Evolutionary conservation across 2,113 vertebrate genomes (phyloP).

Genomic region (Oxygymnocypris stewartii): DNA sequence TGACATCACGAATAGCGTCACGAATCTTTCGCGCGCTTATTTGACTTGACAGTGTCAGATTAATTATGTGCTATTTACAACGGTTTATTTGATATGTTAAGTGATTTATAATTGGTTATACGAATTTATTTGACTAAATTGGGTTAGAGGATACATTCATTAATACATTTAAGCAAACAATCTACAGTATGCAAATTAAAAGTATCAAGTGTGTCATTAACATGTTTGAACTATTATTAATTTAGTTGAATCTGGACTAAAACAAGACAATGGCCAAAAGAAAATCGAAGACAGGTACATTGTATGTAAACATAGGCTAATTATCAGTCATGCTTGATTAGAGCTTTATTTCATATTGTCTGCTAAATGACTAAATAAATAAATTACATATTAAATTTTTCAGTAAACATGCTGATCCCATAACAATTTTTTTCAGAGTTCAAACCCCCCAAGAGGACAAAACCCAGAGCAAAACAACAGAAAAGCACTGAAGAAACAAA

Average conservation of each 20-base stretch:
- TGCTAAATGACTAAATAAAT: no score
- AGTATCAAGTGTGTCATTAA: background rate
- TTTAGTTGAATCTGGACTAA: background rate
- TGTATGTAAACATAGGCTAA: background rate
- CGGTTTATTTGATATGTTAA: background rate
- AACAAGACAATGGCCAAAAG: conserved; percentile 20
- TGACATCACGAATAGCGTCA: background rate
- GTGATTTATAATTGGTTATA: background rate
- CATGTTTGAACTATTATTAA: background rate
- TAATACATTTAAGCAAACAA: background rate
- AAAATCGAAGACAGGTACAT: background rate
- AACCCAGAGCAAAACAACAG: conserved; percentile 58
- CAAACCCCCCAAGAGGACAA: conserved; percentile 29
- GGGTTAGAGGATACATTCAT: background rate
- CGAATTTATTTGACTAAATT: background rate
- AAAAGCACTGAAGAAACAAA: conserved; percentile 15
- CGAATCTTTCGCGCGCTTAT: background rate
- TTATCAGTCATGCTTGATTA: background rate
- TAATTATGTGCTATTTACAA: background rate
- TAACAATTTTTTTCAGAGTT: conserved; percentile 19
- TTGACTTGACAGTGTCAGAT: background rate
- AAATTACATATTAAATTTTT: background rate
- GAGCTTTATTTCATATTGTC: background rate
- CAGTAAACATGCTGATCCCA: background rate
- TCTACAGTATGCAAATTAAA: background rate